A percentile compares a stretch with the other conserved stretches of the same genome.
Evolutionary conservation across 1,140 invertebrate genomes (phyloP).

Genomic region (Brachionus rubens): DNA sequence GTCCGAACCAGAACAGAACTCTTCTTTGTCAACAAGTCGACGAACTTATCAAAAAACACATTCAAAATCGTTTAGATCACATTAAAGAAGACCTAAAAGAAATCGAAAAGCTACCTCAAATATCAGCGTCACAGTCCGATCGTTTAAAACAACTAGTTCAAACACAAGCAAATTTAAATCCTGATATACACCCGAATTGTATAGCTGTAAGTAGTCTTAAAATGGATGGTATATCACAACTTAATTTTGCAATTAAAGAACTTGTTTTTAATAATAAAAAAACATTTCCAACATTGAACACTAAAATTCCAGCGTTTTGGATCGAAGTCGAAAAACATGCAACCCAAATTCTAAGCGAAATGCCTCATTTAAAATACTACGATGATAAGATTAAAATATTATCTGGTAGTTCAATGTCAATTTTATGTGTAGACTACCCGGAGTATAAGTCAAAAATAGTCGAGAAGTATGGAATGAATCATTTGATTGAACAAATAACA

Average conservation of each 20-base stretch:
- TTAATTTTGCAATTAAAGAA: neutral
- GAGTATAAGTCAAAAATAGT: constrained; percentile 7
- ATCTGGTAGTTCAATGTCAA: neutral
- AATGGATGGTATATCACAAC: constrained; percentile 17
- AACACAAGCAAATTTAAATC: constrained; percentile 37
- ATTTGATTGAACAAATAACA: constrained; percentile 30
- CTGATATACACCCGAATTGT: neutral
- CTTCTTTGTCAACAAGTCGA: neutral
- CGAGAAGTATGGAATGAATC: constrained; percentile 33
- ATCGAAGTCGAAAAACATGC: constrained; percentile 30
- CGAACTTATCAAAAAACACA: neutral
- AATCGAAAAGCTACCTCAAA: constrained; percentile 23
- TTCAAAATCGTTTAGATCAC: neutral
- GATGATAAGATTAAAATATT: constrained; percentile 36
- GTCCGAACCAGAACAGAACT: neutral
- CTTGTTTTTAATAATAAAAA: constrained; percentile 8
- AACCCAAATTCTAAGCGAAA: neutral
- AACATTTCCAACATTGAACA: neutral
- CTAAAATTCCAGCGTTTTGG: constrained; percentile 45
- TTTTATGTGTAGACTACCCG: constrained; percentile 2
- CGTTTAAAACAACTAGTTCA: constrained; percentile 43
- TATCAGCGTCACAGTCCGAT: constrained; percentile 31
- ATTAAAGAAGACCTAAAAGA: constrained; percentile 20
- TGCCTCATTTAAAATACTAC: neutral
- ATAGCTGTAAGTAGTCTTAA: neutral